A percentile compares a stretch with the other conserved stretches of the same genome.
Evolutionary conservation across 2,113 vertebrate species (phyloP).

Genomic region (Papio anubis): DNA sequence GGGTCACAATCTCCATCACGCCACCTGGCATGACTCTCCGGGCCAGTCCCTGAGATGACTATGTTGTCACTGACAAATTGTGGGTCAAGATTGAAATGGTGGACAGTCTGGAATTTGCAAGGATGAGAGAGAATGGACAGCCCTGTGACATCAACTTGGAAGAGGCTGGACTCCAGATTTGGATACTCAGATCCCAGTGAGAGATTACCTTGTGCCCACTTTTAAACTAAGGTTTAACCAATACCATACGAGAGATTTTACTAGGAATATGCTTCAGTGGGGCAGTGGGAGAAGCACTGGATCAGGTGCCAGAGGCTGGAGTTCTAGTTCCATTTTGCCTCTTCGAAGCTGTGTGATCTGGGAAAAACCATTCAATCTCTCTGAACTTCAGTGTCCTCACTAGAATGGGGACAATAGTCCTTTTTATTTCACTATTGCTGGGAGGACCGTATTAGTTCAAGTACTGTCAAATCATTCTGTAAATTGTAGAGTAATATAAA

Average conservation of each 20-base stretch:
- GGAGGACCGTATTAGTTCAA: background rate
- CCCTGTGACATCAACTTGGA: background rate
- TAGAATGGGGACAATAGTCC: background rate
- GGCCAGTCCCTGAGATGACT: background rate
- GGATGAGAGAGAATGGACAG: background rate
- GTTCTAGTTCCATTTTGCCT: background rate
- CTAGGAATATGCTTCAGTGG: background rate
- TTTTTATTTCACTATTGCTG: background rate
- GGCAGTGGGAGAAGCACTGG: background rate
- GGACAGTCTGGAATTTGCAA: background rate
- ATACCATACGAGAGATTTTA: background rate
- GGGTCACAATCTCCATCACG: slow-evolving; percentile 31
- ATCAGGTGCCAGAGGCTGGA: background rate
- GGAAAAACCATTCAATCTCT: background rate
- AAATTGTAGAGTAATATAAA: background rate
- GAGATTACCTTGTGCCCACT: background rate
- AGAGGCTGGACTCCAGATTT: background rate
- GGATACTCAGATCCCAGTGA: background rate
- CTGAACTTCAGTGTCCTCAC: background rate
- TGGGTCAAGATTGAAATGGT: background rate
- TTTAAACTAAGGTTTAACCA: background rate
- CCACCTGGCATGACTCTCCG: slow-evolving; percentile 22
- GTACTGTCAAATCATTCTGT: background rate
- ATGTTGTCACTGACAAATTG: background rate
- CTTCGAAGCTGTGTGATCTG: background rate